A percentile compares a stretch with the other conserved stretches of the same genome.
These are phyloP conservation scores for Entomobrya proxima DNA, from an alignment of 2,888 invertebrate species.

Conservation along the genomic window DNA sequence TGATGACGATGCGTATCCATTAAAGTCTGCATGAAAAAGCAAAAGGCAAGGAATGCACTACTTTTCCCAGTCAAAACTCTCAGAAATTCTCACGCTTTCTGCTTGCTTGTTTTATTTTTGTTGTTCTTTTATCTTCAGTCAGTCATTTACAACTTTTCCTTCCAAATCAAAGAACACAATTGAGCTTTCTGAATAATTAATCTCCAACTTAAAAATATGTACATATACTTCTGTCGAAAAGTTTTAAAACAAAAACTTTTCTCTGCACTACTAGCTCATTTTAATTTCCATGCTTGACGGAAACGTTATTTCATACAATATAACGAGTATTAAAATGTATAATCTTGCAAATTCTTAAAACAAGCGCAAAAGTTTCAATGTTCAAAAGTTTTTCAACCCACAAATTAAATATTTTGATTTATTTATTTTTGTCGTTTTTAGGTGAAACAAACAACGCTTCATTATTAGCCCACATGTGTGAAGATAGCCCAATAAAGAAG, in stretches of 20 bases:
- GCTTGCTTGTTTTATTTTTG: background rate
- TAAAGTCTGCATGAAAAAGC: background rate
- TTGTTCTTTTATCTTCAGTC: conserved; percentile 16
- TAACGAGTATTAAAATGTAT: too few species aligned
- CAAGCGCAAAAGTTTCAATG: too few species aligned
- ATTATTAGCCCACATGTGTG: conserved; percentile 69
- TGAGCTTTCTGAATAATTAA: background rate
- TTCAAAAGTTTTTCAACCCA: too few species aligned
- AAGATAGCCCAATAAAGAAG: conserved; percentile 67
- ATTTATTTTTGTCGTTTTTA: conserved; percentile 3
- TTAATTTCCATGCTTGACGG: too few species aligned
- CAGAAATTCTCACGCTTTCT: background rate
- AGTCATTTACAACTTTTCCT: conserved; percentile 2
- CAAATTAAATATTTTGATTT: background rate
- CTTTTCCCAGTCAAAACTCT: background rate
- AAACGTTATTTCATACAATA: too few species aligned
- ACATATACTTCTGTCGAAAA: background rate
- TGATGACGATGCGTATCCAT: conserved; percentile 25
- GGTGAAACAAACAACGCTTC: conserved; percentile 69
- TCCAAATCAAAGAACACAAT: background rate
- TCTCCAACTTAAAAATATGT: background rate
- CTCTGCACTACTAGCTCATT: too few species aligned
- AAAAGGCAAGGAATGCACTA: background rate
- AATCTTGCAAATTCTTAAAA: too few species aligned
- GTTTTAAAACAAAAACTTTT: too few species aligned